Evolutionary conservation across 2,113 vertebrate genomes (phyloP).

Genomic region (Ibidorhyncha struthersii): DNA sequence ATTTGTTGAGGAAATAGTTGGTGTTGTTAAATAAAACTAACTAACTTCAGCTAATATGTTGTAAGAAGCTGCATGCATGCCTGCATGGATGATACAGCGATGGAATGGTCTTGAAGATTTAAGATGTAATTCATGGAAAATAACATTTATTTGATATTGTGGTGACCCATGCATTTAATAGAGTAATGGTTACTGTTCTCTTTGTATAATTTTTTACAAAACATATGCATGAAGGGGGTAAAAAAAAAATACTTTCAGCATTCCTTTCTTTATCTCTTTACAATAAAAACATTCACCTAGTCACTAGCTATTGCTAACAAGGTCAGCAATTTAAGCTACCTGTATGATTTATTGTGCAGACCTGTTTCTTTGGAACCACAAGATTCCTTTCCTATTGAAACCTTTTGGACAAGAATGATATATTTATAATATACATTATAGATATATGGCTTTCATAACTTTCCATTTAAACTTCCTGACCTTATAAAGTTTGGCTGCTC

Average conservation of each 20-base stretch:
- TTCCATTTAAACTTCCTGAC: not conserved
- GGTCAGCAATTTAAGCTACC: not conserved
- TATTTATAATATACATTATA: not conserved
- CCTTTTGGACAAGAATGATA: not conserved
- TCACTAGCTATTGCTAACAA: not conserved
- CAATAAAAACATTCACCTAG: not conserved
- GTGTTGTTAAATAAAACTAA: not conserved
- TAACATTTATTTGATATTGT: not conserved
- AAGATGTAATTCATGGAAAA: not conserved
- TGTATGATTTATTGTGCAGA: not conserved
- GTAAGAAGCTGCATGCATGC: not conserved
- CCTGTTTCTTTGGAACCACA: not conserved
- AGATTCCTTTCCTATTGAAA: not conserved
- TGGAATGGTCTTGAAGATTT: not conserved
- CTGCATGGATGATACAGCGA: not conserved
- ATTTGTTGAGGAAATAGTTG: not conserved
- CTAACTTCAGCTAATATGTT: not conserved
- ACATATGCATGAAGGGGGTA: rapidly evolving
- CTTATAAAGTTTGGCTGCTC: not conserved
- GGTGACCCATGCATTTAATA: not conserved
- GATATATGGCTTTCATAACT: not conserved
- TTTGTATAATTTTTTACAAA: not conserved
- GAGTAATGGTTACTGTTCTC: not conserved
- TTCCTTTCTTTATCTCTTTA: not conserved
- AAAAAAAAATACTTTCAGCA: not conserved